These are phyloP conservation scores for Spinus olivaceus DNA, from an alignment of 2,797 vertebrate genomes.

Conservation along the genomic window DNA sequence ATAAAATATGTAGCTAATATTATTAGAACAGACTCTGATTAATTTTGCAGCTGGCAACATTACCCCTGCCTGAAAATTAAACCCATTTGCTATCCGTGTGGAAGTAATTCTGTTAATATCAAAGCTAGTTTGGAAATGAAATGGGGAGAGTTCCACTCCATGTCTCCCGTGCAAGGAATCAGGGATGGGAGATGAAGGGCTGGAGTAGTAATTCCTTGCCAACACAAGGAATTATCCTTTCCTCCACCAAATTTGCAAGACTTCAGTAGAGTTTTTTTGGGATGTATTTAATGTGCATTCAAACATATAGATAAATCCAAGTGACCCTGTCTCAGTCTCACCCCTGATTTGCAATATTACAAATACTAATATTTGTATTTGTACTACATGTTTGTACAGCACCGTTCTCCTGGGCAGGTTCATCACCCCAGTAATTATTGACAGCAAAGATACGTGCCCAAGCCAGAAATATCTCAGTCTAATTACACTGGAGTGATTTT, in stretches of 20 bases:
- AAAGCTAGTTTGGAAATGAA: not conserved
- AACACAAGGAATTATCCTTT: not conserved
- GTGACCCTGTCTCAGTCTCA: not conserved
- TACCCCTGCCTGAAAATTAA: constrained; percentile 22
- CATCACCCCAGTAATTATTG: not conserved
- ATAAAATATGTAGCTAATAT: constrained; percentile 36
- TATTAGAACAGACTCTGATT: constrained; percentile 51
- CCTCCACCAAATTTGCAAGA: not conserved
- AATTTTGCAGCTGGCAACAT: constrained; percentile 37
- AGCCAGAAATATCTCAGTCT: not conserved
- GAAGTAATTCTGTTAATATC: constrained; percentile 43
- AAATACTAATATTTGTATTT: not conserved
- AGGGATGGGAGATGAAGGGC: not conserved
- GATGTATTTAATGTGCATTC: not conserved
- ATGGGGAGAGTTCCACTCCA: not conserved
- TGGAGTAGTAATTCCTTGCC: not conserved
- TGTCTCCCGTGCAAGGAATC: not conserved
- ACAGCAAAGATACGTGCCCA: not conserved
- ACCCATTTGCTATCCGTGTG: not conserved
- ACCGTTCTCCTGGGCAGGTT: not conserved
- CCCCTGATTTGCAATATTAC: not conserved
- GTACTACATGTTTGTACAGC: not conserved
- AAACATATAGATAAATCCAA: not conserved
- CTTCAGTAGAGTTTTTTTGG: not conserved
- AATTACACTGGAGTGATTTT: constrained; percentile 7